Percentiles rank a stretch among this genome's conserved stretches.
Conservation (phyloP, 2,113 vertebrate genomes). For the Brevimyrus niger region DNA sequence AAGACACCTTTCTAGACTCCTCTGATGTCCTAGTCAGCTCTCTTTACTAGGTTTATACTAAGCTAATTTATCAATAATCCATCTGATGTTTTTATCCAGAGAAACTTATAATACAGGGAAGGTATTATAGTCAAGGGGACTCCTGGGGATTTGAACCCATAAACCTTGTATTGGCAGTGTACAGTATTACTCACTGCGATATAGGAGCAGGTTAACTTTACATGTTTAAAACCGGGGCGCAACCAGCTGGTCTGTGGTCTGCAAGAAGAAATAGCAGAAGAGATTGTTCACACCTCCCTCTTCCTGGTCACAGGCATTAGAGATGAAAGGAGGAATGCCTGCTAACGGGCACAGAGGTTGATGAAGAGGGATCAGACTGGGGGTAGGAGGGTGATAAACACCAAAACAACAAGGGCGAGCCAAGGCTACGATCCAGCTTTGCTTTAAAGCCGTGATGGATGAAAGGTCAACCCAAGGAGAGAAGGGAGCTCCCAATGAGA, state of each 20-base stretch:
- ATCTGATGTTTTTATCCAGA: background rate
- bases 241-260: background rate
- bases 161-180: background rate
- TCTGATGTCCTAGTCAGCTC: background rate
- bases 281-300: background rate
- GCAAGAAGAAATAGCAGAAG: background rate
- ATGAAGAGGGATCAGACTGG: background rate
- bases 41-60: background rate
- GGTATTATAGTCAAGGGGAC: background rate
- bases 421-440: background rate
- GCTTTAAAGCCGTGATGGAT: slow-evolving; percentile 78
- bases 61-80: background rate
- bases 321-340: background rate
- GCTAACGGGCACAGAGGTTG: background rate
- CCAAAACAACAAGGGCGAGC: background rate
- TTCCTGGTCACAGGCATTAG: background rate
- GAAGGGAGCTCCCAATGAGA: background rate
- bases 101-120: background rate
- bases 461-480: slow-evolving; percentile 34
- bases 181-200: background rate
- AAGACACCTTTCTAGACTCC: background rate
- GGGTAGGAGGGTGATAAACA: background rate
- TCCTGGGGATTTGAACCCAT: background rate
- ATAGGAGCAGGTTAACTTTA: background rate
- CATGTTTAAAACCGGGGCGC: background rate